Conservation (phyloP, 2,888 invertebrate species). For the Trichopoda pennipes region DNA sequence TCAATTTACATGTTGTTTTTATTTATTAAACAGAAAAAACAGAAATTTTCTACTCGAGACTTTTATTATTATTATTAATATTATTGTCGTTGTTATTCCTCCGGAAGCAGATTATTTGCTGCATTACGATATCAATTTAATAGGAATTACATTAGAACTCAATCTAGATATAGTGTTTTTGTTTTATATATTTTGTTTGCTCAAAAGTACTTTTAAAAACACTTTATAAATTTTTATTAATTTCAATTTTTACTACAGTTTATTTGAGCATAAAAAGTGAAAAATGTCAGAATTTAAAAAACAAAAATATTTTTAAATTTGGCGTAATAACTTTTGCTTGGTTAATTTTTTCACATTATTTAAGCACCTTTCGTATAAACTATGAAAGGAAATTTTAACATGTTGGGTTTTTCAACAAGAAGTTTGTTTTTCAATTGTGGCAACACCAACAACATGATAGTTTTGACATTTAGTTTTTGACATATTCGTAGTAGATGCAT, state of each 20-base stretch:
- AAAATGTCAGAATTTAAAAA: too few relatives aligned
- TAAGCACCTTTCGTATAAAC: too few relatives aligned
- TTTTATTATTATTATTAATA: slow-evolving; percentile 7
- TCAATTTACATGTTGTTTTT: slow-evolving; percentile 33
- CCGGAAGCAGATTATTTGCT: slow-evolving; percentile 63
- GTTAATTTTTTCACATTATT: too few relatives aligned
- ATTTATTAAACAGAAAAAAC: slow-evolving; percentile 16
- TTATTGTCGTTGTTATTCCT: slow-evolving; percentile 27
- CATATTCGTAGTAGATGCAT: too few relatives aligned
- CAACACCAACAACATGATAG: too few relatives aligned
- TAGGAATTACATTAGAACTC: slow-evolving; percentile 15
- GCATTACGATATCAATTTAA: slow-evolving; percentile 56
- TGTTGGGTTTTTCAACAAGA: too few relatives aligned
- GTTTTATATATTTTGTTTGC: not conserved
- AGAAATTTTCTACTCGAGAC: slow-evolving; percentile 30
- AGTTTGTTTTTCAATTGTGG: too few relatives aligned
- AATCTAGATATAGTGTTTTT: not conserved
- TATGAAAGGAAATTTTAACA: too few relatives aligned
- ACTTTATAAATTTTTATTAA: slow-evolving; percentile 1
- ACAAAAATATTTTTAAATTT: too few relatives aligned
- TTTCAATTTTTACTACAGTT: not conserved
- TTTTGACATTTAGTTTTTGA: too few relatives aligned
- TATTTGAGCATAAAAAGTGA: not conserved
- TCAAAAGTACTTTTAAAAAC: not conserved
- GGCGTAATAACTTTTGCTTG: too few relatives aligned